These are phyloP conservation scores for Solenodon paradoxus DNA, from an alignment of 2,113 vertebrate species.

Conservation along the genomic window DNA sequence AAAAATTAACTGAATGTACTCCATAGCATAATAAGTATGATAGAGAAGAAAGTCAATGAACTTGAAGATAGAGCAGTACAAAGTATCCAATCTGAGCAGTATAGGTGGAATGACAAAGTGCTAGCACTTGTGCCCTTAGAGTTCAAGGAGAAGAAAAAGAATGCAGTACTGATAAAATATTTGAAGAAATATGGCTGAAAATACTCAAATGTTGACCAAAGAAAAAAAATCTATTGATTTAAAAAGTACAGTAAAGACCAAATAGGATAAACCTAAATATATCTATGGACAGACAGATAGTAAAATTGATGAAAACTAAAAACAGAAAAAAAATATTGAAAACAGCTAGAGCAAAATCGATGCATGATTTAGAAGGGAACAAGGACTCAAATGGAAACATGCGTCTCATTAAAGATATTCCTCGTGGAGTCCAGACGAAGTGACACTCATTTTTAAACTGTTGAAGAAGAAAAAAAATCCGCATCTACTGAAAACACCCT, in stretches of 20 bases:
- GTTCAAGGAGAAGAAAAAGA: not conserved
- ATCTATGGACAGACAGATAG: not conserved
- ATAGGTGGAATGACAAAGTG: not conserved
- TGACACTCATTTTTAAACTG: not conserved
- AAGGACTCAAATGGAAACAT: not conserved
- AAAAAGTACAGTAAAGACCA: not conserved
- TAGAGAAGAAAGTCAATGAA: not conserved
- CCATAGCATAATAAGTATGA: not conserved
- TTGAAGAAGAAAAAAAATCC: not conserved
- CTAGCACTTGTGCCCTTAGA: not conserved
- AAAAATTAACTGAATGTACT: not conserved
- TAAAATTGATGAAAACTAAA: not conserved
- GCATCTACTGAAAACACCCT: not conserved
- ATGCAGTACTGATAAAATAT: no score
- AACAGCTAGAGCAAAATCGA: not conserved
- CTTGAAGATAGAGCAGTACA: no score
- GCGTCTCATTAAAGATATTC: not conserved
- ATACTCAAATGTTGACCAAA: no score
- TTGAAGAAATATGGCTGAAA: no score
- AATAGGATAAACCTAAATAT: not conserved
- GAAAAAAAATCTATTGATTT: no score
- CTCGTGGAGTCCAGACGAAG: not conserved
- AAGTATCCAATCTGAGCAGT: not conserved
- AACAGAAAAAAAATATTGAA: not conserved
- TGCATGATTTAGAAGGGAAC: not conserved